Base-by-base conservation (phyloP, 1,140 invertebrate species). In the Coenobita brevimanus region DNA sequence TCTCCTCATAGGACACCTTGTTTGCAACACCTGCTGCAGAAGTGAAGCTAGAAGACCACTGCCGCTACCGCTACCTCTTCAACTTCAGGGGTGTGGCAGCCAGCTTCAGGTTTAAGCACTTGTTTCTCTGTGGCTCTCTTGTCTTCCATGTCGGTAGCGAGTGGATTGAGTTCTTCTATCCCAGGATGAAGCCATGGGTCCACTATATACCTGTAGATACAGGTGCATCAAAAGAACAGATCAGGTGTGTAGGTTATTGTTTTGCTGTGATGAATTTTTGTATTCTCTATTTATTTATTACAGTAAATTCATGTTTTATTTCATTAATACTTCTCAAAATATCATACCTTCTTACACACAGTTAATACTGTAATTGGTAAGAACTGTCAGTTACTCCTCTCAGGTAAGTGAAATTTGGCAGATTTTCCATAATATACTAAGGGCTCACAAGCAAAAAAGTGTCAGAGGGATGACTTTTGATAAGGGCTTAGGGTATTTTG, bases 81-180 rank as follows among this genome's bases (percentile, higher is more conserved):
- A 99, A 99, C 93, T 99, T 97, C 92, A 94, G 98, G 89, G 98
- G 98, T 30, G 98, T 99, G 0, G 98, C 98, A 21, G 98, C 98
- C 33, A 99, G 97, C 92, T 99, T 99, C 92, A 94, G 98, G n/a
- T 95, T 98, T 41, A 99, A 99, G 91, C 98, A 99, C 93, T 94
- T 99, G 38, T 98, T 99, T 92, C 93, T 99, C 0, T 99, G 98
- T 92, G 95, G 95, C 90, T 98, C 97, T 0, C 92, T 99, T n/a
- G 97, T 99, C 0, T 98, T 99, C 91, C 98, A 99, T 93, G 97
- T 99, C 24, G 98, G 97, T 0, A 94, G 97, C 91, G 97, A 98
- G 89, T 99, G 98, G 98, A 93, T 95, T 36, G 98, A 99, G 94
- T 99, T 99, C 93, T 99, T 99, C 92, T 99, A 99, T 92, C 94